Conservation (phyloP, 2,113 vertebrate species). For the Cromileptes altivelis region DNA sequence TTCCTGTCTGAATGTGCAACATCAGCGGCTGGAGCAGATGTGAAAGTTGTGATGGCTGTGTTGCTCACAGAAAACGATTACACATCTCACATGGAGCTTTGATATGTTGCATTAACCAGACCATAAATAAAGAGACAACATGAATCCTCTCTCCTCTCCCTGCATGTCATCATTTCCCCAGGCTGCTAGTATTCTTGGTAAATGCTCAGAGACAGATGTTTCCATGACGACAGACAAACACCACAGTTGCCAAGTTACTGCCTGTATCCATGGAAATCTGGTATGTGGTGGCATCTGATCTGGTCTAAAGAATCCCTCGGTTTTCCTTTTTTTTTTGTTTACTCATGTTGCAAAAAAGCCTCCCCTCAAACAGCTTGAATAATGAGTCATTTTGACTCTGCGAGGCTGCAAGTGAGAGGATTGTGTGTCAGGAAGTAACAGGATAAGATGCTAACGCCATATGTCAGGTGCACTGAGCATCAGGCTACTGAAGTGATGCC, state of each 20-base stretch:
- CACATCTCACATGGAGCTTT: neutral
- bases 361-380: slow-evolving; percentile 28
- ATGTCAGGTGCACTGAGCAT: slow-evolving; percentile 41
- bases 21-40: neutral
- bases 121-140: neutral
- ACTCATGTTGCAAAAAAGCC: slow-evolving; percentile 23
- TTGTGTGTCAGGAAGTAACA: neutral
- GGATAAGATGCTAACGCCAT: slow-evolving; percentile 18
- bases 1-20: slow-evolving; percentile 50
- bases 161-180: slow-evolving; percentile 7
- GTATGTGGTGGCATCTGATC: slow-evolving; percentile 42
- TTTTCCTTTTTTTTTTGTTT: slow-evolving; percentile 25
- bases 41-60: neutral
- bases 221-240: slow-evolving; percentile 77
- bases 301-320: neutral
- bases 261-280: slow-evolving; percentile 73
- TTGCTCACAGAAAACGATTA: neutral
- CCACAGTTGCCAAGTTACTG: slow-evolving; percentile 72
- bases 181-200: slow-evolving; percentile 3
- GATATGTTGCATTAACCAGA: neutral
- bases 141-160: neutral
- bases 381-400: slow-evolving; percentile 28
- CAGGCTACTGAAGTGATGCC: slow-evolving; percentile 24
- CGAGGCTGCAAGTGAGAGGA: neutral
- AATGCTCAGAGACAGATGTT: slow-evolving; percentile 52